These are phyloP conservation scores for Macrochelys suwanniensis DNA, from an alignment of 2,797 vertebrate species.

Conservation along the genomic window DNA sequence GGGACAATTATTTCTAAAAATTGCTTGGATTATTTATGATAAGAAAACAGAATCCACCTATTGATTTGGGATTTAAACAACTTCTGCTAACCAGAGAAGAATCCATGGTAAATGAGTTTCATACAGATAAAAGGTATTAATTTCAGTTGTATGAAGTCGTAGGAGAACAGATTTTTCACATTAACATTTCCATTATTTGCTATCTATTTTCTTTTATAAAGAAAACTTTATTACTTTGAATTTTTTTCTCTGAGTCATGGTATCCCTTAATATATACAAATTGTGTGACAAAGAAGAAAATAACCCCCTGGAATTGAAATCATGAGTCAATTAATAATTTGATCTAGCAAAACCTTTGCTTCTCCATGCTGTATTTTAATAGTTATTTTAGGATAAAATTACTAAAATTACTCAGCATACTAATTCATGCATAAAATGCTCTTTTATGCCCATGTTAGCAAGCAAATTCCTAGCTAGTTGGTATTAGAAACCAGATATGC, in stretches of 20 bases:
- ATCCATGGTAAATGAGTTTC: not conserved
- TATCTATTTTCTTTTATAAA: not conserved
- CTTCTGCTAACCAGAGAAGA: too few species aligned
- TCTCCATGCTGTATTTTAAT: not conserved
- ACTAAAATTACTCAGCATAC: slow-evolving; percentile 8
- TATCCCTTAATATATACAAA: not conserved
- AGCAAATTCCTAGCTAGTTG: slow-evolving; percentile 32
- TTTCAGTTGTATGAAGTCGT: not conserved
- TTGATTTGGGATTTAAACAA: too few species aligned
- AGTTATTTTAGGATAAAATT: slow-evolving; percentile 47
- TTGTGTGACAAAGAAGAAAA: not conserved
- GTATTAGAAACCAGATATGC: slow-evolving; percentile 57
- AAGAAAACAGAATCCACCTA: too few species aligned
- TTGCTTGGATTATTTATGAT: too few species aligned
- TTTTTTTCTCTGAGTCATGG: not conserved
- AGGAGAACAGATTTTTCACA: not conserved
- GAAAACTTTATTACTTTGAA: not conserved
- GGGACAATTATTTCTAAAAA: too few species aligned
- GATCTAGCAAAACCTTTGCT: not conserved
- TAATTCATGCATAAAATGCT: slow-evolving; percentile 45
- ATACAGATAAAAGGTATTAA: not conserved
- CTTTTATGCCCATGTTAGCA: slow-evolving; percentile 50
- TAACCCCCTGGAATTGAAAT: not conserved
- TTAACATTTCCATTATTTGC: not conserved
- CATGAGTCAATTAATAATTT: not conserved